Evolutionary conservation across 2,888 invertebrate genomes (phyloP).

Genomic region (Camptogramma bilineatum): DNA sequence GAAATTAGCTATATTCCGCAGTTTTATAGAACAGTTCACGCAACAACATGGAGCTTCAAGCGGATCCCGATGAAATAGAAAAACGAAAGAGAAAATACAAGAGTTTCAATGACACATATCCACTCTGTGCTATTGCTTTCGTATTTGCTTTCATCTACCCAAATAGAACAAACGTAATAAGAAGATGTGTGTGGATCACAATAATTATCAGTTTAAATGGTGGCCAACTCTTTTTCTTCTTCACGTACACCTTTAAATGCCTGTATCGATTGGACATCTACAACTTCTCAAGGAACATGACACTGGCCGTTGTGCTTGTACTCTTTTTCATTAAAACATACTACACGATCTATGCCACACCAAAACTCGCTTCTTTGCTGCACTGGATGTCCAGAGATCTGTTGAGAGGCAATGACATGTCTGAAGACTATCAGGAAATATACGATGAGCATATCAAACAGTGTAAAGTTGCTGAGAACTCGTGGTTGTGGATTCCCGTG

Average conservation of each 20-base stretch:
- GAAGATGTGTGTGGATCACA: constrained; percentile 47
- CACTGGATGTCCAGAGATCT: constrained; percentile 62
- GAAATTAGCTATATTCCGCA: not conserved
- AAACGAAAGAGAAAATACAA: constrained; percentile 54
- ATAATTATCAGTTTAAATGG: constrained; percentile 51
- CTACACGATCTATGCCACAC: constrained; percentile 57
- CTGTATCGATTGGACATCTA: constrained; percentile 56
- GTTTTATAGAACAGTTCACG: not conserved
- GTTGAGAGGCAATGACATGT: constrained; percentile 59
- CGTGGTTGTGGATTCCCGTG: constrained; percentile 64
- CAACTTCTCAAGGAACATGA: constrained; percentile 64
- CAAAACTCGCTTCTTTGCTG: constrained; percentile 56
- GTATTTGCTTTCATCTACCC: constrained; percentile 66
- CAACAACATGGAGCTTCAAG: constrained; percentile 43
- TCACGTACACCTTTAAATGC: constrained; percentile 58
- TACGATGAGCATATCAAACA: constrained; percentile 59
- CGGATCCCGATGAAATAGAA: constrained; percentile 5
- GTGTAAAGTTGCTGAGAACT: constrained; percentile 57
- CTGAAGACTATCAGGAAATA: constrained; percentile 59
- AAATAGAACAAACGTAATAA: constrained; percentile 54
- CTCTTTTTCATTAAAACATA: constrained; percentile 68
- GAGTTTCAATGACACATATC: constrained; percentile 63
- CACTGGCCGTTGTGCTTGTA: constrained; percentile 57
- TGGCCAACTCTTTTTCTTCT: constrained; percentile 63
- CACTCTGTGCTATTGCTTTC: constrained; percentile 62